Conservation (phyloP, 1,140 invertebrate genomes). For the Leptinotarsa texana region DNA sequence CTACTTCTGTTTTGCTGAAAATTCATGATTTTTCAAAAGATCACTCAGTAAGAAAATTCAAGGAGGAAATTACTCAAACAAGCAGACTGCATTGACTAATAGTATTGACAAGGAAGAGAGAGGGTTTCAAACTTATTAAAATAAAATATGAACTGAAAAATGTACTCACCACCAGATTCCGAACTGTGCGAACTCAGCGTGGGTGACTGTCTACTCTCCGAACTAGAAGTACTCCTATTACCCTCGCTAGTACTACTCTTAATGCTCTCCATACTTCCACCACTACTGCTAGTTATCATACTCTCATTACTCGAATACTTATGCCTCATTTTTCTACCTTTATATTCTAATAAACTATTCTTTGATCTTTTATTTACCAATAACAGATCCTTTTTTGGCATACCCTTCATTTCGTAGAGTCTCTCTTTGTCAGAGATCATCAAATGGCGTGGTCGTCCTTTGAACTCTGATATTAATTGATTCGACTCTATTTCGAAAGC, state of each 20-base stretch:
- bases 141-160: background rate
- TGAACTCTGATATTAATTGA: constrained; percentile 55
- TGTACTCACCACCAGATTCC: constrained; percentile 66
- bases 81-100: no score
- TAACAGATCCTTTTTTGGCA: constrained; percentile 67
- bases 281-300: constrained; percentile 81
- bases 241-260: constrained; percentile 81
- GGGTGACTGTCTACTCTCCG: constrained; percentile 76
- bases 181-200: constrained; percentile 82
- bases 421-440: constrained; percentile 35
- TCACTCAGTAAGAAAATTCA: no score
- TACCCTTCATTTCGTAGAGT: constrained; percentile 64
- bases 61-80: no score
- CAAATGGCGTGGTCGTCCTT: constrained; percentile 48
- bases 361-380: constrained; percentile 70
- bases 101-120: no score
- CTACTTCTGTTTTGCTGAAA: no score
- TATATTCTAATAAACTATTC: constrained; percentile 66
- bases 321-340: constrained; percentile 65
- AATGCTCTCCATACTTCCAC: constrained; percentile 81
- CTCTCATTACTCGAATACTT: constrained; percentile 85
- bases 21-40: no score
- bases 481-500: constrained; percentile 58
- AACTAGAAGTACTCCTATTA: constrained; percentile 78
- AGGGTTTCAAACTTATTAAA: background rate